Percentiles rank a stretch among this genome's conserved stretches.
phyloP scores from a whole-genome alignment of 2,797 vertebrate genomes.

The Pyrrhura leucotis region DNA sequence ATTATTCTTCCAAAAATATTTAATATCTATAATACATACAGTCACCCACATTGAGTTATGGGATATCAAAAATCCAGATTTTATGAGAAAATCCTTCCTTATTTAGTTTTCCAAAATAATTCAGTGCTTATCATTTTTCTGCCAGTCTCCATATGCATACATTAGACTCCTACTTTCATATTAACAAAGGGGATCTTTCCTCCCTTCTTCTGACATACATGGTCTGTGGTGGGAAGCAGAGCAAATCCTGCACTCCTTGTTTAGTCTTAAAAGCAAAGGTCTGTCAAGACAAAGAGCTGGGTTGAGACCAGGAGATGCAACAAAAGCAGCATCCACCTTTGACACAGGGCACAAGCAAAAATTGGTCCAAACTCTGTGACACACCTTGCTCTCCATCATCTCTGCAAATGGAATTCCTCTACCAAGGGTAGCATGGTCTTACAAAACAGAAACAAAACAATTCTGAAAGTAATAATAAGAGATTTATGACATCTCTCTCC shows the following conservation, averaged over 20 bases:
- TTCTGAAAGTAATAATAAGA: not conserved
- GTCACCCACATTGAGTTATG: not conserved
- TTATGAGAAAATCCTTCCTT: not conserved
- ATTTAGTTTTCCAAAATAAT: not conserved
- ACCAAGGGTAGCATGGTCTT: not conserved
- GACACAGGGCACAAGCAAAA: not conserved
- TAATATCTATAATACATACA: not conserved
- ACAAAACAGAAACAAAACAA: not conserved
- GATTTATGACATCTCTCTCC: not conserved
- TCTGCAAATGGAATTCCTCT: not conserved
- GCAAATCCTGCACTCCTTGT: not conserved
- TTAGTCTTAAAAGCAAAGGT: not conserved
- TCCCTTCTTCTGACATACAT: not conserved
- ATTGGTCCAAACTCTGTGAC: not conserved
- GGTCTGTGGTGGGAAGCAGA: not conserved
- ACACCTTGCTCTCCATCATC: not conserved
- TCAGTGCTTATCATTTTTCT: not conserved
- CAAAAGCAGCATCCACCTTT: not conserved
- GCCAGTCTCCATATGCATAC: not conserved
- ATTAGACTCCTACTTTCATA: not conserved
- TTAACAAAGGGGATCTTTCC: not conserved
- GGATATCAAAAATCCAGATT: not conserved
- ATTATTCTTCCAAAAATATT: not conserved
- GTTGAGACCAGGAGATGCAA: not conserved
- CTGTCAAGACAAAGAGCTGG: not conserved